Percentiles rank a stretch among this genome's conserved stretches.
These are phyloP conservation scores for Berghia stephanieae DNA, from an alignment of 1,140 invertebrate genomes.

Conservation along the genomic window DNA sequence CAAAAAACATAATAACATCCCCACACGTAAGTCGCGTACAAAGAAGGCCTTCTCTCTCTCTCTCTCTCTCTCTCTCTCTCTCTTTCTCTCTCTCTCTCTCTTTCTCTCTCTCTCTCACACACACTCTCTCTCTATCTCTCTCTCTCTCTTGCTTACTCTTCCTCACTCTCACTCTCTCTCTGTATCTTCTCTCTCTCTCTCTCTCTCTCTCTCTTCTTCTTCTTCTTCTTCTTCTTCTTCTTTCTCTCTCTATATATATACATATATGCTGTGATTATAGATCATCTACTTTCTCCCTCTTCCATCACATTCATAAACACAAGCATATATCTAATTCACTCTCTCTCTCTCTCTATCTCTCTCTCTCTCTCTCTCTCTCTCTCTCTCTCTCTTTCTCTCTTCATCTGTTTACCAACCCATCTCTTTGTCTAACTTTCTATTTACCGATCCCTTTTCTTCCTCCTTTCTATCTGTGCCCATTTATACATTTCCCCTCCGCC, in stretches of 20 bases:
- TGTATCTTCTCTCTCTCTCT: neutral
- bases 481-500: no score
- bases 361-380: constrained; percentile 10
- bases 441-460: neutral
- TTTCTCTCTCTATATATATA: no score
- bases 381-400: neutral
- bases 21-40: no score
- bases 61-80: neutral
- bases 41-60: neutral
- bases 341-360: neutral
- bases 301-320: no score
- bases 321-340: no score
- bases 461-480: neutral
- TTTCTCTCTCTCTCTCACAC: neutral
- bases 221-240: constrained; percentile 4
- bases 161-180: neutral
- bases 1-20: no score
- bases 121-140: neutral
- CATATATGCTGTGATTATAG: no score
- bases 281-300: neutral
- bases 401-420: neutral
- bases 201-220: neutral
- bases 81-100: neutral
- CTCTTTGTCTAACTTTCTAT: neutral
- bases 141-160: neutral